Evolutionary conservation across 2,888 invertebrate species (phyloP).

Genomic region (Hemaris fuciformis): DNA sequence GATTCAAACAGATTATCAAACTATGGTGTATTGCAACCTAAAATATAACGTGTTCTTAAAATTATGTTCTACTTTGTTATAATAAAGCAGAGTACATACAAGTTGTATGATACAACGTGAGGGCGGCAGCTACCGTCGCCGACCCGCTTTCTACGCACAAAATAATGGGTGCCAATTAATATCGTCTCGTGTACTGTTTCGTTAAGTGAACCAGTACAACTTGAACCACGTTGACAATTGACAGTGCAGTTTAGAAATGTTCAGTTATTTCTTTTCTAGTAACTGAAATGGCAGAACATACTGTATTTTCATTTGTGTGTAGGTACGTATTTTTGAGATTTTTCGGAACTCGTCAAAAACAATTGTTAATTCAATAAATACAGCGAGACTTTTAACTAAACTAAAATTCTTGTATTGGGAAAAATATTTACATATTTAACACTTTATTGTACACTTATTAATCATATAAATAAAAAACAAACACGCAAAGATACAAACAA

Average conservation of each 20-base stretch:
- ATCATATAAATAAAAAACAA: no score
- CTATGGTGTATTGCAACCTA: neutral
- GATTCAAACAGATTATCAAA: neutral
- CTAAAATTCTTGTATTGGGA: no score
- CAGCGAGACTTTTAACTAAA: no score
- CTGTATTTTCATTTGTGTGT: no score
- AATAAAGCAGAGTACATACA: constrained; percentile 36
- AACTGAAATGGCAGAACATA: no score
- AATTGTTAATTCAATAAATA: no score
- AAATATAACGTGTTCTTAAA: constrained; percentile 12
- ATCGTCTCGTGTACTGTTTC: constrained; percentile 30
- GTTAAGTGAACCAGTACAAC: constrained; percentile 18
- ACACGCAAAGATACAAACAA: no score
- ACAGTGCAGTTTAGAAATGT: neutral
- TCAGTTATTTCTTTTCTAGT: neutral
- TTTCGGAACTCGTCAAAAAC: no score
- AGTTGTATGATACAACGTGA: no score
- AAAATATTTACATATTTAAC: no score
- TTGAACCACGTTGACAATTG: neutral
- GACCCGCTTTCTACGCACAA: constrained; percentile 65
- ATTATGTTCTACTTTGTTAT: constrained; percentile 35
- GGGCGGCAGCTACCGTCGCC: constrained; percentile 56
- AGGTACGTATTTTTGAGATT: no score
- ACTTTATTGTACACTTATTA: no score
- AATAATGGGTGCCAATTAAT: constrained; percentile 72